Evolutionary conservation across 1,140 invertebrate species (phyloP).

Genomic region (Thaumetopoea pityocampa): DNA sequence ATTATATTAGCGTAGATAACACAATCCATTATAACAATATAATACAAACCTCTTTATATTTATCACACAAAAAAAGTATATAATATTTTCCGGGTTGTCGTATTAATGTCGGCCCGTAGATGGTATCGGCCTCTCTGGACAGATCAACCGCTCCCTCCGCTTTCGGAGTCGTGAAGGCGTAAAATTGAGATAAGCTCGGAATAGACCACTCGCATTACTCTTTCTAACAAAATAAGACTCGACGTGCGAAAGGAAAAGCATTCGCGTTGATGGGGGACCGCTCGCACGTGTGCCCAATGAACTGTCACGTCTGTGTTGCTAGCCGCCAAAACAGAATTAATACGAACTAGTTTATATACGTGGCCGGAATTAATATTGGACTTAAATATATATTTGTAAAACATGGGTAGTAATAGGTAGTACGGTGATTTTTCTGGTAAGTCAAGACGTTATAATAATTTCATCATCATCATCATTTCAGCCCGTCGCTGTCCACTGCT

Average conservation of each 20-base stretch:
- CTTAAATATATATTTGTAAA: no score
- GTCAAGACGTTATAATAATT: no score
- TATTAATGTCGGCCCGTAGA: constrained; percentile 58
- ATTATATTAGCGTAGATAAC: no score
- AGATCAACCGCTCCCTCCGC: constrained; percentile 52
- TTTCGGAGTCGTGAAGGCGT: constrained; percentile 49
- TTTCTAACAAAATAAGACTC: no score
- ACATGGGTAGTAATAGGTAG: no score
- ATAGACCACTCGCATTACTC: constrained; percentile 19
- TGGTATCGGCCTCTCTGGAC: constrained; percentile 49
- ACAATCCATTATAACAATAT: no score
- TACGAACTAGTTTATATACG: background rate
- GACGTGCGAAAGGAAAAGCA: background rate
- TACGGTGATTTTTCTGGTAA: no score
- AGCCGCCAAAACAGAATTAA: background rate
- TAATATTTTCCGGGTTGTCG: constrained; percentile 33
- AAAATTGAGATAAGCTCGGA: constrained; percentile 61
- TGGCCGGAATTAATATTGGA: no score
- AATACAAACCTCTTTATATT: no score
- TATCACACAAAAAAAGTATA: constrained; percentile 1
- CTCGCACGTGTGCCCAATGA: no score
- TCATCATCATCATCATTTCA: no score
- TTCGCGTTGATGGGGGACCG: background rate
- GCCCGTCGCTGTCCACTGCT: no score
- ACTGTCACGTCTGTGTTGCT: background rate